A percentile compares a stretch with the other conserved stretches of the same genome.
These are phyloP conservation scores for Staurois parvus DNA, from an alignment of 2,797 vertebrate species.

Conservation along the genomic window DNA sequence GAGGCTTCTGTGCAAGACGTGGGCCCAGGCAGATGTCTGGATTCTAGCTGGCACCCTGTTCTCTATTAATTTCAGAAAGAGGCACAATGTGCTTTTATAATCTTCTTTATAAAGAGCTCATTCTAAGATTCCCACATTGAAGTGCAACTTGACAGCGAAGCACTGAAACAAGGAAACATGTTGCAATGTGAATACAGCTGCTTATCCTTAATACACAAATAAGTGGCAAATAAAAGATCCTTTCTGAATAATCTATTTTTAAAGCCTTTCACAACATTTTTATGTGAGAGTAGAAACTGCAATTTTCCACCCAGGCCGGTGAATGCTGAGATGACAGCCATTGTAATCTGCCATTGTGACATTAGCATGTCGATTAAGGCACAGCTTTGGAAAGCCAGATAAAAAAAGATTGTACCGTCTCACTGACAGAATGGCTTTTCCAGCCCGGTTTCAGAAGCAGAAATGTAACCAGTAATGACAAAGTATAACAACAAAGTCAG, in stretches of 20 bases:
- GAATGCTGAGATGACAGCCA: conserved; percentile 32
- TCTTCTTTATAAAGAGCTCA: conserved; percentile 13
- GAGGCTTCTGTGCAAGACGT: not conserved
- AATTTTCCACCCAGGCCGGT: conserved; percentile 30
- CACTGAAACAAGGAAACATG: conserved; percentile 31
- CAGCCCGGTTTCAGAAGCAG: not conserved
- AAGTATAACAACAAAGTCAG: not conserved
- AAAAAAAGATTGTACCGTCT: not conserved
- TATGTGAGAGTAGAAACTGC: conserved; percentile 14
- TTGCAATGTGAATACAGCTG: conserved; percentile 23
- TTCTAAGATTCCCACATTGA: not conserved
- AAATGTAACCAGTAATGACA: not conserved
- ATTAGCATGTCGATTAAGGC: conserved; percentile 33
- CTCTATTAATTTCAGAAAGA: conserved; percentile 15
- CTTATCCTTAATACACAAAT: conserved; percentile 22
- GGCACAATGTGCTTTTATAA: conserved; percentile 31
- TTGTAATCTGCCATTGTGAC: conserved; percentile 31
- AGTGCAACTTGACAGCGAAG: conserved; percentile 26
- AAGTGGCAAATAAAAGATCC: conserved; percentile 3
- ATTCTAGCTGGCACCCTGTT: not conserved
- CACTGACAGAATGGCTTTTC: not conserved
- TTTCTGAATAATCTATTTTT: conserved; percentile 36
- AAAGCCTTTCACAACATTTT: conserved; percentile 47
- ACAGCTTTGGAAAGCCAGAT: not conserved
- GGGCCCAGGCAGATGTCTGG: conserved; percentile 16